Evolutionary conservation across 2,797 vertebrate species (phyloP).

Genomic region (Characodon lateralis): DNA sequence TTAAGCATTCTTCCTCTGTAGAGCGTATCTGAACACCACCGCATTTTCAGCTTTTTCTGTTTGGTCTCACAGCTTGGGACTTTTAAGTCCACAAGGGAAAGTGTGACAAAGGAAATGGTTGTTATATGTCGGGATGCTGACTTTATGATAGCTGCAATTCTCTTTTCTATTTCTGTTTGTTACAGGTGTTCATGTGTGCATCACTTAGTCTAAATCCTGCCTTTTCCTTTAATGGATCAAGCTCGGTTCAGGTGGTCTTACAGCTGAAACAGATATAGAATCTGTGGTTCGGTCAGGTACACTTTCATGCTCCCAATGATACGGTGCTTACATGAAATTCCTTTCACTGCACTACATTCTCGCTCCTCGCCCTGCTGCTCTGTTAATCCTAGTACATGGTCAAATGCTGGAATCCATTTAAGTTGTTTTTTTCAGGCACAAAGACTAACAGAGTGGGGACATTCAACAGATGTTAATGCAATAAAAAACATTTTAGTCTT

Average conservation of each 20-base stretch:
- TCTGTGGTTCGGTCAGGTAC: neutral
- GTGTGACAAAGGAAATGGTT: constrained; percentile 9
- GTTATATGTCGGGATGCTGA: constrained; percentile 34
- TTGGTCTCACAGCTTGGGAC: constrained; percentile 7
- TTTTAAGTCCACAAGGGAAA: neutral
- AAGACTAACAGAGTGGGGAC: too few species aligned
- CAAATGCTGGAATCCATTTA: too few species aligned
- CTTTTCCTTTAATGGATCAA: neutral
- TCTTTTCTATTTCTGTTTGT: constrained; percentile 15
- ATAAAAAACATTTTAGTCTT: too few species aligned
- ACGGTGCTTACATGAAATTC: neutral
- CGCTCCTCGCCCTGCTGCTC: neutral
- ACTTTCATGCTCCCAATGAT: neutral
- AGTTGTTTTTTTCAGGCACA: too few species aligned
- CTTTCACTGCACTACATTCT: neutral
- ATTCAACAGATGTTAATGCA: too few species aligned
- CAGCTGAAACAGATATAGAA: constrained; percentile 13
- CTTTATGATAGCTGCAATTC: constrained; percentile 9
- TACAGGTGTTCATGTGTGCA: constrained; percentile 4
- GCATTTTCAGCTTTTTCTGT: constrained; percentile 8
- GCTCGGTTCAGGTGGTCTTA: neutral
- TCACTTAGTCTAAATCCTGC: neutral
- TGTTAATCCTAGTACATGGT: too few species aligned
- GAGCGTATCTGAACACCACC: neutral
- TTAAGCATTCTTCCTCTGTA: neutral